Base-by-base conservation (phyloP, 2,113 vertebrate genomes). In the Tichodroma muraria region DNA sequence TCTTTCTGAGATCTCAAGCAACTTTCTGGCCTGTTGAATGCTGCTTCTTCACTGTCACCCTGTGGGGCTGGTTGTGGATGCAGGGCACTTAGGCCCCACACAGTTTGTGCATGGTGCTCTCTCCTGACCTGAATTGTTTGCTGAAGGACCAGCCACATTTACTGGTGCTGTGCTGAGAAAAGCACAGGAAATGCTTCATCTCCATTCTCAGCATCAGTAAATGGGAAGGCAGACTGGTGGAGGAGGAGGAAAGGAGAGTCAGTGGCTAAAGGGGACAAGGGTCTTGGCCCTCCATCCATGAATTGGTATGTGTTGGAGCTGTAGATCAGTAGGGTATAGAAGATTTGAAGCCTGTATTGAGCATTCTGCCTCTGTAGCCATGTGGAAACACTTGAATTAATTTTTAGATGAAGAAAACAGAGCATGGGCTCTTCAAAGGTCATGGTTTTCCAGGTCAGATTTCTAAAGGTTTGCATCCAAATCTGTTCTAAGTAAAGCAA, bases 371-470 rank as follows among this genome's bases (percentile, higher is more conserved):
- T 91, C 79, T 71, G 42, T 56, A 88, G 37, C 38, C 35, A 8
- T 45, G 69, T 89, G 37, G 9, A 91, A 60, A 88, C 52, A 90
- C 91, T 92, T 94, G 91, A 95, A 93, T 94, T 95, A 95, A 93
- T 95, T 73, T 94, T 40, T 85, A 90, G 82, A 85, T 10, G 64
- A 83, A 77, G 52, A 38, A 85, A 94, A 80, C 9, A 37, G 75
- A 95, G 52, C 66, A 75, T 25, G 14, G 45, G 10, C 15, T 70
- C 37, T 73, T 88, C 60, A 90, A 85, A 94, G 81, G 76, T 82
- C 64, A 18, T 27, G 47, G 60, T 89, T 96, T 96, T 89, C 69
- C 65, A 79, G 88, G 73, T 54, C 1, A 4, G 15, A 44, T 89
- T 94, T 85, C 75, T 80, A 40, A 85, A 85, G 50, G 40, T 75